Conservation (phyloP, 2,113 vertebrate genomes). For the Herpailurus yagouaroundi region DNA sequence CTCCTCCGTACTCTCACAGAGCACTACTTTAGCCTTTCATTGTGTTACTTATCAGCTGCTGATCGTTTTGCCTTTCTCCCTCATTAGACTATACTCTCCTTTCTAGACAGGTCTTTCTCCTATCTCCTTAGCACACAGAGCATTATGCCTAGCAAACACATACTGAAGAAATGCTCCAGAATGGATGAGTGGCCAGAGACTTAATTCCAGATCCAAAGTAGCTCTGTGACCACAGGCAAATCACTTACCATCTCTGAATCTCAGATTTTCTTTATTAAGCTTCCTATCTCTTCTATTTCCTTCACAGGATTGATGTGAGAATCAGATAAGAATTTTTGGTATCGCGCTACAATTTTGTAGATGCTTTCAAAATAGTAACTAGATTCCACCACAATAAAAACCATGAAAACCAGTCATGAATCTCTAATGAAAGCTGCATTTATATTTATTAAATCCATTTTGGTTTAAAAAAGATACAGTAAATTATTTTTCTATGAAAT, state of each 20-base stretch:
- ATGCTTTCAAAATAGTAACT: conserved; percentile 11
- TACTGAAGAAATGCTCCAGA: not conserved
- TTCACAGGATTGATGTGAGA: not conserved
- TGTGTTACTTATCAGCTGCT: not conserved
- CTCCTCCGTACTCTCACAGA: not conserved
- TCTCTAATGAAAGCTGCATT: not conserved
- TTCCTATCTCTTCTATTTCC: not conserved
- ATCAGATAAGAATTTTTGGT: not conserved
- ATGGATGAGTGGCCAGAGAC: not conserved
- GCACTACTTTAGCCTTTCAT: not conserved
- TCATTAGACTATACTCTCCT: not conserved
- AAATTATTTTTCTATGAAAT: not conserved
- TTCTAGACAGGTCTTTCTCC: not conserved
- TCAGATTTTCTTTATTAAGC: not conserved
- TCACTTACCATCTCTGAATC: not conserved
- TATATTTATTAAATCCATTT: not conserved
- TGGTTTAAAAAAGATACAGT: not conserved
- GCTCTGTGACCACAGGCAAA: not conserved
- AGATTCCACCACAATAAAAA: conserved; percentile 3
- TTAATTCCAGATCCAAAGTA: not conserved
- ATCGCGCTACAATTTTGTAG: not conserved
- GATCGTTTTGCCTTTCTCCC: not conserved
- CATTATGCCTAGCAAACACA: not conserved
- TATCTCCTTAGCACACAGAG: not conserved
- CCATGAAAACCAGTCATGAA: not conserved